Conservation (phyloP, 2,113 vertebrate genomes). For the Microtus montanus region DNA sequence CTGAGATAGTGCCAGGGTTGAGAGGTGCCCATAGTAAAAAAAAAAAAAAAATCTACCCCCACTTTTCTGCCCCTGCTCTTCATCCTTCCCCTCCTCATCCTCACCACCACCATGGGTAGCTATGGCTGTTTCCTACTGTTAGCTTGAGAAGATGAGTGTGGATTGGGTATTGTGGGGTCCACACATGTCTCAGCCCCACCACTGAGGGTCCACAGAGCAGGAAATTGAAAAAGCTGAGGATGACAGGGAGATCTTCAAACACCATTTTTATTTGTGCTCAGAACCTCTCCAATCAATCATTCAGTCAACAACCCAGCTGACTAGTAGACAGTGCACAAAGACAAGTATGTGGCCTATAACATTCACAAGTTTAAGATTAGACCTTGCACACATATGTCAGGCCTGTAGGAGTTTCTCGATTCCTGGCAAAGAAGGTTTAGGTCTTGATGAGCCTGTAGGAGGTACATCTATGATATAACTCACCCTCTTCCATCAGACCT, state of each 20-base stretch:
- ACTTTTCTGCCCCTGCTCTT: neutral
- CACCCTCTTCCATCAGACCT: neutral
- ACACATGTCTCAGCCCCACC: neutral
- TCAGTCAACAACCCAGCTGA: neutral
- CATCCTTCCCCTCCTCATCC: neutral
- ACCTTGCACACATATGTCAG: slow-evolving; percentile 29
- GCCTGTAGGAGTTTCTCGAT: slow-evolving; percentile 46
- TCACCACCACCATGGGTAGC: neutral
- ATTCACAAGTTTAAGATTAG: slow-evolving; percentile 51
- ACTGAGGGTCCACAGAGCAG: neutral
- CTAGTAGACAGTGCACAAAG: slow-evolving; percentile 38
- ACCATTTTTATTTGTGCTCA: neutral
- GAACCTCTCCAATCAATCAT: slow-evolving; percentile 46
- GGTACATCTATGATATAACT: neutral
- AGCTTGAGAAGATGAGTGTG: neutral
- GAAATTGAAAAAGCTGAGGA: neutral
- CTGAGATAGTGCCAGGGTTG: neutral
- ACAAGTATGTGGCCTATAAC: neutral
- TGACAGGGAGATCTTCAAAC: neutral
- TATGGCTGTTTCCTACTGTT: neutral
- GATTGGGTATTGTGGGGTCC: neutral
- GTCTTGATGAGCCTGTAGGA: neutral
- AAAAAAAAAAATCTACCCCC: neutral
- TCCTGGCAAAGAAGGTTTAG: slow-evolving; percentile 36
- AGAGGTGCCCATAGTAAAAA: neutral